Conservation (phyloP, 2,113 vertebrate species). For the Ceratotherium simum region DNA sequence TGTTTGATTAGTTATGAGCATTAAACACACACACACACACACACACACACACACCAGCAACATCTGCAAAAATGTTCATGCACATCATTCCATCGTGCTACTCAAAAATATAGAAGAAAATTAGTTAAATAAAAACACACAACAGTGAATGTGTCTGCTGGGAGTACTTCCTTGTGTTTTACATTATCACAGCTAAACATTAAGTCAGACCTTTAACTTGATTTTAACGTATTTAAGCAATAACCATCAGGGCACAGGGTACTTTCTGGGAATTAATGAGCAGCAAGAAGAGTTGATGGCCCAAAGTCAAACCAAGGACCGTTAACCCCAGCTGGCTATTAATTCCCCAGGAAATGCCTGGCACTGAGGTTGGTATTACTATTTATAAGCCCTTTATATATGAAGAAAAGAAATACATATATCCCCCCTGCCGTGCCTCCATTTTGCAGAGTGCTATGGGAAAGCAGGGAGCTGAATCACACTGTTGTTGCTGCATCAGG, state of each 20-base stretch:
- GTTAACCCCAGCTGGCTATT: constrained; percentile 85
- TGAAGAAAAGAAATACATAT: constrained; percentile 75
- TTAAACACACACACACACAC: background rate
- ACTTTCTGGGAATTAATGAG: constrained; percentile 88
- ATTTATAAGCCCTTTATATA: constrained; percentile 81
- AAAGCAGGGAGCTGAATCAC: constrained; percentile 66
- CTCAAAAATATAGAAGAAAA: constrained; percentile 77
- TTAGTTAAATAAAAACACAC: constrained; percentile 82
- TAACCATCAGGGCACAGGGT: constrained; percentile 81
- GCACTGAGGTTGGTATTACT: constrained; percentile 78
- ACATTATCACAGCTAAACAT: constrained; percentile 84
- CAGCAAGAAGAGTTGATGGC: constrained; percentile 83
- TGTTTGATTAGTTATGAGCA: constrained; percentile 39
- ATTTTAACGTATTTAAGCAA: constrained; percentile 87
- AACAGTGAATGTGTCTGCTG: constrained; percentile 74
- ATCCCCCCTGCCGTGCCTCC: constrained; percentile 43
- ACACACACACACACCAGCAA: background rate
- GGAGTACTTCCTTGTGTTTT: constrained; percentile 83
- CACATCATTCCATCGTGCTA: constrained; percentile 54
- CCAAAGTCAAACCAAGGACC: constrained; percentile 80
- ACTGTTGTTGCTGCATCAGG: constrained; percentile 26
- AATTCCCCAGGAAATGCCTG: constrained; percentile 84
- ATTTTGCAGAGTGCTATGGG: constrained; percentile 57
- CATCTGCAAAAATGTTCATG: constrained; percentile 59
- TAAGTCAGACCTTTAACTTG: constrained; percentile 86